Base-by-base conservation (phyloP, 2,888 invertebrate species). In the Calliscelio sp. region DNA sequence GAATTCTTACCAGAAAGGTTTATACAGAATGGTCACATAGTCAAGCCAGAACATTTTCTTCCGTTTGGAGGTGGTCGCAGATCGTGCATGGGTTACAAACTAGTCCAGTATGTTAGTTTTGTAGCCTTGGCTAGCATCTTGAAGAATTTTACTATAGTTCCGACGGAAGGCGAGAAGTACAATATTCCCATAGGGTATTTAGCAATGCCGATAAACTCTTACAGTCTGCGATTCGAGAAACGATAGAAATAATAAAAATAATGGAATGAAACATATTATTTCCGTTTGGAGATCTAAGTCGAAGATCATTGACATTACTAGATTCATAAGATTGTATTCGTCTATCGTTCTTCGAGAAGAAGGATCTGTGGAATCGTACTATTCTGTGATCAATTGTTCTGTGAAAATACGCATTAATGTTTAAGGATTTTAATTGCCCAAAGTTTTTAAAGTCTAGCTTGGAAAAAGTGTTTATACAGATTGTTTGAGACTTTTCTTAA, bases 71-170 rank as follows among this genome's bases (percentile, higher is more conserved):
- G 95, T 4, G 96, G 96, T 0, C 93, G 95, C 83, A 93, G 96
- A 44, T 95, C 95, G 35, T 96, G 96, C 90, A 95, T 96, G 94
- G 96, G 96, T 0, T 95, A 95, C 92, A 95, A 95, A 89, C 93
- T 96, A 93, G 95, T 96, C 0, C 95, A 95, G 86, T 93, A 95
- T 63, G 89, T 95, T 8, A 94, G 94, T 68, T 95, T 95, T 87
- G 93, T 94, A 2, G 93, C 94, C 3, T 84, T 95, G 11, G 94
- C 94, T 3, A 94, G 94, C 18, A 86, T 95, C 18, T 89, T 95
- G 74, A 95, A 95, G 89, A 93, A 94, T 81, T 95, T 93, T 88
- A 93, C 93, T 51, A 92, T 96, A 44, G 71, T 92, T 16, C 94
- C 95, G 4, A 91, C 93, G 1, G 90, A 93, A 18, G 93, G 91